A percentile compares a stretch with the other conserved stretches of the same genome.
Evolutionary conservation across 2,113 vertebrate species (phyloP).

Genomic region (Pelmatolapia mariae): DNA sequence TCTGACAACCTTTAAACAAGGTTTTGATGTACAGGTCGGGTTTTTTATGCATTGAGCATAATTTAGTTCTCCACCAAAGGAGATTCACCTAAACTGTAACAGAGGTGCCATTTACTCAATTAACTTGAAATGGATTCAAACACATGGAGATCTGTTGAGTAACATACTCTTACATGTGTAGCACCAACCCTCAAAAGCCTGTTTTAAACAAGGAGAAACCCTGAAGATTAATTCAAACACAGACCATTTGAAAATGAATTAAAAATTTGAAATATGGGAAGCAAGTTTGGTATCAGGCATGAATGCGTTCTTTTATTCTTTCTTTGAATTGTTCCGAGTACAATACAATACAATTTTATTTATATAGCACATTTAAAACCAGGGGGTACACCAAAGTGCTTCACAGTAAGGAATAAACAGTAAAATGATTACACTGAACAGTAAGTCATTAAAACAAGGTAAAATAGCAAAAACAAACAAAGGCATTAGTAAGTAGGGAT

Average conservation of each 20-base stretch:
- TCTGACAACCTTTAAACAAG: background rate
- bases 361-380: background rate
- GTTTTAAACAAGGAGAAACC: background rate
- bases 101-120: background rate
- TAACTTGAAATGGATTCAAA: background rate
- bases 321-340: background rate
- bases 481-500: background rate
- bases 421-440: background rate
- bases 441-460: accelerated
- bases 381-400: background rate
- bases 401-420: background rate
- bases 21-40: accelerated
- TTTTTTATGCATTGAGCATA: background rate
- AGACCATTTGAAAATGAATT: background rate
- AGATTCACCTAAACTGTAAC: background rate
- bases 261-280: background rate
- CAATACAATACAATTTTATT: accelerated
- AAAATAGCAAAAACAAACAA: background rate
- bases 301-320: background rate
- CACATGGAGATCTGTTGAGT: accelerated
- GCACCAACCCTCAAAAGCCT: background rate
- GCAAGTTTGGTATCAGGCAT: background rate
- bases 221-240: background rate
- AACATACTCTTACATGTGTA: background rate
- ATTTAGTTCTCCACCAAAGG: background rate